These are phyloP conservation scores for Acropora yongei DNA, from an alignment of 64 coral and sea anemone genomes.

Conservation along the genomic window DNA sequence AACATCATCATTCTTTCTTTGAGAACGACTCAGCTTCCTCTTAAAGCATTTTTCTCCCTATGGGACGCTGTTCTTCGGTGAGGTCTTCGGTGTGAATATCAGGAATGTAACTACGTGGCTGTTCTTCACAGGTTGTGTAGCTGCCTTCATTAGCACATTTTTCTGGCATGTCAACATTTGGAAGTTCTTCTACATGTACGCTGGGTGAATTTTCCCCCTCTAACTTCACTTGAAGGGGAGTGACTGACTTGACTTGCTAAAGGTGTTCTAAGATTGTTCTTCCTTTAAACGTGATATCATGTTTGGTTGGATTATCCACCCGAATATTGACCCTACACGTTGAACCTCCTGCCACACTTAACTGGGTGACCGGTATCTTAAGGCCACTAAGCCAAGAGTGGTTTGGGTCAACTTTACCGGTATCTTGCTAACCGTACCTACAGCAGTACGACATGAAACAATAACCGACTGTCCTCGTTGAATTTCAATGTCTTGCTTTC, in stretches of 20 bases:
- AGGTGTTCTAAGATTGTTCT: constrained; percentile 44
- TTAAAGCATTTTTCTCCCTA: constrained; percentile 28
- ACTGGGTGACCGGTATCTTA: neutral
- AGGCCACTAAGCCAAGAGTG: constrained; percentile 4
- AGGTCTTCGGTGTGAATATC: constrained; percentile 16
- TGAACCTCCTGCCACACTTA: no score
- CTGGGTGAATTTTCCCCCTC: neutral
- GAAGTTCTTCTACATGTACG: neutral
- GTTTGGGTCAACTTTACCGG: neutral
- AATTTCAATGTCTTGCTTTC: no score
- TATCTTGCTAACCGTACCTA: no score
- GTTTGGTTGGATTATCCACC: constrained; percentile 71
- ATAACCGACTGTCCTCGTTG: no score
- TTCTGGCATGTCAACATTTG: neutral
- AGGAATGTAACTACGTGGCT: constrained; percentile 18
- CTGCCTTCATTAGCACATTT: neutral
- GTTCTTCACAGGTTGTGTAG: neutral
- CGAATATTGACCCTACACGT: constrained; percentile 24
- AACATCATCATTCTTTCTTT: constrained; percentile 51
- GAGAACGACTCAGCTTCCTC: constrained; percentile 53
- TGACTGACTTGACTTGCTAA: constrained; percentile 1
- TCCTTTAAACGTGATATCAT: constrained; percentile 51
- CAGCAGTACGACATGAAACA: no score
- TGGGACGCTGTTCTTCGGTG: constrained; percentile 20
- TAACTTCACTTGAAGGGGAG: constrained; percentile 24